Conservation (phyloP, 1,140 invertebrate genomes). For the Calosoma granatense region DNA sequence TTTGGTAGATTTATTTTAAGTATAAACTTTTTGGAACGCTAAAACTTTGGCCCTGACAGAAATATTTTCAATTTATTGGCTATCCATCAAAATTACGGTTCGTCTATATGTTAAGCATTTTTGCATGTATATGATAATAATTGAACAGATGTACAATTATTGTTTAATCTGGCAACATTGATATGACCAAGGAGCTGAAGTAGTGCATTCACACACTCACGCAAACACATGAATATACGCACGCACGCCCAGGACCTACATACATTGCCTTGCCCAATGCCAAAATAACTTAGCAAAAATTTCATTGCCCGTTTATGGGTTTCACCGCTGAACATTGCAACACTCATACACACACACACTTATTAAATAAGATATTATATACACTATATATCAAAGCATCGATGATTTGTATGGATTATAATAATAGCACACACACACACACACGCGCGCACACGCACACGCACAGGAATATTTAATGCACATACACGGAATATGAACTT, state of each 20-base stretch:
- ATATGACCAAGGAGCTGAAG: not conserved
- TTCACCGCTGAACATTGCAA: not conserved
- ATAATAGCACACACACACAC: too few species aligned
- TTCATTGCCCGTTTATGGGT: constrained; percentile 7
- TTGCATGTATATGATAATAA: not conserved
- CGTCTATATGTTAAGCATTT: not conserved
- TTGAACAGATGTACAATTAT: too few species aligned
- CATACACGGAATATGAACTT: too few species aligned
- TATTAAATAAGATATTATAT: too few species aligned
- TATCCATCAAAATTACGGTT: not conserved
- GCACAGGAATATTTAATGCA: too few species aligned
- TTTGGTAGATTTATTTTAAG: not conserved
- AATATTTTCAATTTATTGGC: not conserved
- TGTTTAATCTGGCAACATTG: constrained; percentile 5
- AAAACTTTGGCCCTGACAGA: not conserved
- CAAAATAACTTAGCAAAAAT: constrained; percentile 9
- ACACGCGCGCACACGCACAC: too few species aligned
- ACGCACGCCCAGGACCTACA: constrained; percentile 5
- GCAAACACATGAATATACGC: too few species aligned
- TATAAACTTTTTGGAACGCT: not conserved
- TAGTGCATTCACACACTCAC: constrained; percentile 1
- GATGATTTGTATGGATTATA: too few species aligned
- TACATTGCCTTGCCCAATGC: not conserved
- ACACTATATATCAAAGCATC: too few species aligned
- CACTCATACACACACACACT: too few species aligned